Percentiles rank a stretch among this genome's conserved stretches.
Evolutionary conservation across 2,888 invertebrate genomes (phyloP).

Genomic region (Ormyrus labotus): DNA sequence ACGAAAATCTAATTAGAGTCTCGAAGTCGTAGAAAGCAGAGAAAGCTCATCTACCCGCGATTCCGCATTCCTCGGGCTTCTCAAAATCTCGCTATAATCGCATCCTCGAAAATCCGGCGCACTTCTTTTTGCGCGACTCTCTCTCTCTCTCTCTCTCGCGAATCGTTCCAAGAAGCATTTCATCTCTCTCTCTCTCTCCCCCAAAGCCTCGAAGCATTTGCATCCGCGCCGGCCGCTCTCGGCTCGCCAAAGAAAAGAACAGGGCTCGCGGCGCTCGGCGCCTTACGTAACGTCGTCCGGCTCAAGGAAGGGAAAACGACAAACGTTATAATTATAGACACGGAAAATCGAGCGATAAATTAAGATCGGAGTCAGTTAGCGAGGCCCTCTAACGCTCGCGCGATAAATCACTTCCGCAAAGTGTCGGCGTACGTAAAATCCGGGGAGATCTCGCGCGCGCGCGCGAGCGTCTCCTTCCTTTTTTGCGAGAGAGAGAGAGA

Average conservation of each 20-base stretch:
- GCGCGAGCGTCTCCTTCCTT: not conserved
- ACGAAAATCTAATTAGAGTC: no score
- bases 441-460: constrained; percentile 18
- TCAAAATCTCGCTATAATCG: no score
- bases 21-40: no score
- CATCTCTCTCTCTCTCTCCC: not conserved
- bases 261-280: not conserved
- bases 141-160: not conserved
- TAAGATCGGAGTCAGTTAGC: constrained; percentile 52
- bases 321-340: constrained; percentile 49
- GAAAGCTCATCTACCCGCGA: no score
- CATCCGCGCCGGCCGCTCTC: not conserved
- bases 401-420: constrained; percentile 54
- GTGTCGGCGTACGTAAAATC: constrained; percentile 39
- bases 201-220: constrained; percentile 7
- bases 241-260: not conserved
- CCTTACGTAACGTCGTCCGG: constrained; percentile 33
- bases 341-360: constrained; percentile 52
- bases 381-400: constrained; percentile 23
- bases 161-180: not conserved
- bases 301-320: constrained; percentile 44
- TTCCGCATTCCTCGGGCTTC: no score
- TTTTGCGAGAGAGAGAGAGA: not conserved
- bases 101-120: no score
- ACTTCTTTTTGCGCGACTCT: no score